phyloP scores from a whole-genome alignment of 2,797 vertebrate species.

The Squalus acanthias region DNA sequence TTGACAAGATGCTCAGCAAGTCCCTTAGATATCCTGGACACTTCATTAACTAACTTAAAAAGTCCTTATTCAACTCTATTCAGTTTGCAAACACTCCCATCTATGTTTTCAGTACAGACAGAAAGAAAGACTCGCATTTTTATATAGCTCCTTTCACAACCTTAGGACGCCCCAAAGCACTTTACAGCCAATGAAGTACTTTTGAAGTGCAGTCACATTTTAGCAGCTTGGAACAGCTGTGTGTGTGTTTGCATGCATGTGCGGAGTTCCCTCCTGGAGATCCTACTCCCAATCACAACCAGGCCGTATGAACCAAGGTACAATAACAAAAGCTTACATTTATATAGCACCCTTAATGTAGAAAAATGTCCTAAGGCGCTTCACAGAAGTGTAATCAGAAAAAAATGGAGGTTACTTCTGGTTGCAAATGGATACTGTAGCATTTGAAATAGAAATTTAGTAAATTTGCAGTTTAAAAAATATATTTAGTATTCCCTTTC shows the following conservation, averaged over 20 bases:
- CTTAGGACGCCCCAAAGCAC: neutral
- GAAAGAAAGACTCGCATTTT: neutral
- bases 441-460: neutral
- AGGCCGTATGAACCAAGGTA: neutral
- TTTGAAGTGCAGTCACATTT: neutral
- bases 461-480: neutral
- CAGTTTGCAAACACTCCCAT: neutral
- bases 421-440: neutral
- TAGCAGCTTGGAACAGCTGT: too few relatives aligned
- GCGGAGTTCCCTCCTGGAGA: neutral
- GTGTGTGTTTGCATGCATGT: neutral
- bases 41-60: neutral
- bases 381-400: neutral
- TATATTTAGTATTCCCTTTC: neutral
- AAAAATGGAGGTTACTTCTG: neutral
- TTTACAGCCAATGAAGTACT: neutral
- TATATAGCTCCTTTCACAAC: neutral
- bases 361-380: neutral
- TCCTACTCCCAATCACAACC: neutral
- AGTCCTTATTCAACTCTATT: neutral
- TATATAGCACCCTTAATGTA: neutral
- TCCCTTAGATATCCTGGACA: neutral
- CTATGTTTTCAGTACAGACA: neutral
- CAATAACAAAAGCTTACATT: neutral
- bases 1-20: neutral